phyloP scores from a whole-genome alignment of 2,888 invertebrate species.

The Nomada ruficornis region DNA sequence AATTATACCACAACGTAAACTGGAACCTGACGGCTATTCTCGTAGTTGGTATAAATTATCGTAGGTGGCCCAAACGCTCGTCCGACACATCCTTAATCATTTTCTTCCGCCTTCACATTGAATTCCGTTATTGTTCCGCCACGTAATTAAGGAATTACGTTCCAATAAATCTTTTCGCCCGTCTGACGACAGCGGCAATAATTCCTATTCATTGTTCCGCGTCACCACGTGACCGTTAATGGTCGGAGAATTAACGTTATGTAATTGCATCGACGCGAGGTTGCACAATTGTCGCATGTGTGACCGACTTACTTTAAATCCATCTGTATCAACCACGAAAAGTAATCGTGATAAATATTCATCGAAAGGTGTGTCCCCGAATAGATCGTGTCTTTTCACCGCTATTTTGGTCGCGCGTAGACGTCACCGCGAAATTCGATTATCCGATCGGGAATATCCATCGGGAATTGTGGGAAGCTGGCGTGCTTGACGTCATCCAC shows the following conservation, averaged over 20 bases:
- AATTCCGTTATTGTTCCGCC: neutral
- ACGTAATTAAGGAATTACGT: conserved; percentile 25
- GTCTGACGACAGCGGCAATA: neutral
- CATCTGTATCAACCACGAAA: neutral
- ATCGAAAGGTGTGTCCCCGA: conserved; percentile 21
- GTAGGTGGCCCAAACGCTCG: conserved; percentile 14
- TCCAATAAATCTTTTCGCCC: neutral
- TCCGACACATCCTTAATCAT: conserved; percentile 19
- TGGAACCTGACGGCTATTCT: conserved; percentile 42
- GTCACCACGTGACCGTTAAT: conserved; percentile 27
- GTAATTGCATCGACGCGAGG: conserved; percentile 12
- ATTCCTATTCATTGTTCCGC: conserved; percentile 18
- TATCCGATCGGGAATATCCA: conserved; percentile 53
- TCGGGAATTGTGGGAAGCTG: conserved; percentile 40
- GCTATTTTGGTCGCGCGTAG: conserved; percentile 44
- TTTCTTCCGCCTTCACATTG: neutral
- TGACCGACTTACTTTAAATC: conserved; percentile 16
- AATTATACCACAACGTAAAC: conserved; percentile 50
- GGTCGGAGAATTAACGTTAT: conserved; percentile 5
- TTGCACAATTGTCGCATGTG: conserved; percentile 13
- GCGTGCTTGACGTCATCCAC: conserved; percentile 56
- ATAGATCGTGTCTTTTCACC: conserved; percentile 29
- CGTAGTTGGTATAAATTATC: conserved; percentile 42
- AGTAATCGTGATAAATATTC: conserved; percentile 37
- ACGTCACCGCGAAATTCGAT: conserved; percentile 65